A percentile compares a stretch with the other conserved stretches of the same genome.
Evolutionary conservation across 2,888 invertebrate species (phyloP).

Genomic region (Unio delphinus): DNA sequence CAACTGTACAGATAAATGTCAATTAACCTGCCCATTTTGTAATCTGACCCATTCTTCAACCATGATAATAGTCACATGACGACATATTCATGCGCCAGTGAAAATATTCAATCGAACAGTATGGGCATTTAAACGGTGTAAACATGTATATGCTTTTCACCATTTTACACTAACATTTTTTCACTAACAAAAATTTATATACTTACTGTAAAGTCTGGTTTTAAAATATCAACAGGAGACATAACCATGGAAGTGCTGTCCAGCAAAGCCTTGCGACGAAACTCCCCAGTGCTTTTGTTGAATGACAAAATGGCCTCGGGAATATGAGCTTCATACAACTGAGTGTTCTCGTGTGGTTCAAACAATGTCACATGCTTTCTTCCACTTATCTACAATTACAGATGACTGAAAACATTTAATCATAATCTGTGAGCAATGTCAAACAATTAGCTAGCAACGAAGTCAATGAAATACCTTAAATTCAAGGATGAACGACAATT

Average conservation of each 20-base stretch:
- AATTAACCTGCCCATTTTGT: too few species aligned
- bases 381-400: constrained; percentile 58
- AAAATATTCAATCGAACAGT: too few species aligned
- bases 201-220: constrained; percentile 61
- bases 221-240: constrained; percentile 65
- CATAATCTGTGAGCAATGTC: too few species aligned
- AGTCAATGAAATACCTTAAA: too few species aligned
- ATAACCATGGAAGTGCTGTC: constrained; percentile 69
- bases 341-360: constrained; percentile 63
- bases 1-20: too few species aligned
- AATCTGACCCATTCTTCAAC: too few species aligned
- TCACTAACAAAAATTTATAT: background rate
- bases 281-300: constrained; percentile 38
- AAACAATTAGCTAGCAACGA: too few species aligned
- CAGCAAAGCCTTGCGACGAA: constrained; percentile 52
- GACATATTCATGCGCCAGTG: too few species aligned
- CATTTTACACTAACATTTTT: background rate
- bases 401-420: too few species aligned
- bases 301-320: constrained; percentile 62
- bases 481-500: too few species aligned
- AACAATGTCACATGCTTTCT: constrained; percentile 64
- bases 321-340: constrained; percentile 67
- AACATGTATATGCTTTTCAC: background rate
- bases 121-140: too few species aligned
- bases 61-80: too few species aligned